phyloP scores from a whole-genome alignment of 2,888 invertebrate genomes.

The Gibbula magus region DNA sequence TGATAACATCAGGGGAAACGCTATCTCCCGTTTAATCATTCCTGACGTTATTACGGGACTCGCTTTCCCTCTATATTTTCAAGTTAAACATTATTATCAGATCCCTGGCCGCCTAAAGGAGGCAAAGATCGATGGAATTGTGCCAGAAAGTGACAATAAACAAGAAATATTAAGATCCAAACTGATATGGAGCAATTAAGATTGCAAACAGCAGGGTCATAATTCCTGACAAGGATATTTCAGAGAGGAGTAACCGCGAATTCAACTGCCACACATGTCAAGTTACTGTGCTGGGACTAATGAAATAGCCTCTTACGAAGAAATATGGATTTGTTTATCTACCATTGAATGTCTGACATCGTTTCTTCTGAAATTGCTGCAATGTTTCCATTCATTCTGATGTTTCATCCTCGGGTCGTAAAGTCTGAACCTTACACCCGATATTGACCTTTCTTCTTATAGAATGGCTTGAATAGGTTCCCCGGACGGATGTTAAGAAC shows the following conservation, averaged over 20 bases:
- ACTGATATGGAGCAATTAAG: slow-evolving; percentile 8
- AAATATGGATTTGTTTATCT: slow-evolving; percentile 14
- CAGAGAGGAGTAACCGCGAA: too few relatives aligned
- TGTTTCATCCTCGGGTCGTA: too few relatives aligned
- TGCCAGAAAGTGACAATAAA: background rate
- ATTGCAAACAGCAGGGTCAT: background rate
- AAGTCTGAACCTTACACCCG: too few relatives aligned
- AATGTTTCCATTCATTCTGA: too few relatives aligned
- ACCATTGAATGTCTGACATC: background rate
- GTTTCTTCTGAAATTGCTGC: background rate
- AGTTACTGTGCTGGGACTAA: background rate
- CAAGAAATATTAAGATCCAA: slow-evolving; percentile 7
- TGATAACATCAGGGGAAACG: too few relatives aligned
- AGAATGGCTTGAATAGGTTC: too few relatives aligned
- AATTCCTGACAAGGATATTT: background rate
- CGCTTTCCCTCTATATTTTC: background rate
- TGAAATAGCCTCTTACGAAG: background rate
- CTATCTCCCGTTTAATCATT: too few relatives aligned
- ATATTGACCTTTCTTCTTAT: too few relatives aligned
- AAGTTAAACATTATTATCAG: slow-evolving; percentile 11
- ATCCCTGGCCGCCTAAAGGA: background rate
- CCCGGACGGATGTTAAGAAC: too few relatives aligned
- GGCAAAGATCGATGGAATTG: background rate
- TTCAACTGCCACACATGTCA: background rate
- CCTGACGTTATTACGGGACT: too few relatives aligned